Base-by-base conservation (phyloP, 2,113 vertebrate genomes). In the Brachyistius frenatus region DNA sequence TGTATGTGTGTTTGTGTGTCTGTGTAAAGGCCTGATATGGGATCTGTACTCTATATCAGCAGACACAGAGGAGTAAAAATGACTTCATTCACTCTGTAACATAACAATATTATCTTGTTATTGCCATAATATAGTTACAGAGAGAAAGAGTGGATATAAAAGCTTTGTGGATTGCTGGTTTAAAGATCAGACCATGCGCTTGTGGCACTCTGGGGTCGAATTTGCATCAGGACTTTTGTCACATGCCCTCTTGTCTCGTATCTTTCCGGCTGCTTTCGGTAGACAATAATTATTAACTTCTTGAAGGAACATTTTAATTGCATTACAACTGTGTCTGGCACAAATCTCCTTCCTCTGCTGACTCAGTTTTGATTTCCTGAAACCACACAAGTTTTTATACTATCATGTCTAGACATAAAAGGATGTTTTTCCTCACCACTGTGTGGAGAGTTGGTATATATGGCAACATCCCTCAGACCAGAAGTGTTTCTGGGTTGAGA, bases 101-200 rank as follows among this genome's bases (percentile, higher is more conserved):
- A 70, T 53, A 78, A 78, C 47, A 77, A 61, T 64, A 90, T 88
- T 78, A 88, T 85, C 76, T 72, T 70, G 66, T 84, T 80, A 77
- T 68, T 74, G 56, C 57, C 13, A 23, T 88, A 72, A 84, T 86
- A 79, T 50, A 60, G 78, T 86, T 80, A 80, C 50, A 58, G 50
- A 55, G 33, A 62, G 35, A 73, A 47, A 61, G 58, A 74, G 57
- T 77, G 73, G 41, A 55, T 66, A 54, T 79, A 64, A 71, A 78
- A 79, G 82, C 66, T 73, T 67, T 73, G 64, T 61, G 69, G 53
- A 63, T 60, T 5, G 41, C 62, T 49, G 60, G 60, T 71, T 76
- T 63, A 70, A 56, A 85, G 65, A 66, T 64, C 79, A 81, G 53
- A 73, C 55, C 37, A 35, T 36, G 47, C 8, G 66, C 58, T 75